A percentile compares a stretch with the other conserved stretches of the same genome.
These are phyloP conservation scores for Antennarius striatus DNA, from an alignment of 2,113 vertebrate genomes.

Conservation along the genomic window DNA sequence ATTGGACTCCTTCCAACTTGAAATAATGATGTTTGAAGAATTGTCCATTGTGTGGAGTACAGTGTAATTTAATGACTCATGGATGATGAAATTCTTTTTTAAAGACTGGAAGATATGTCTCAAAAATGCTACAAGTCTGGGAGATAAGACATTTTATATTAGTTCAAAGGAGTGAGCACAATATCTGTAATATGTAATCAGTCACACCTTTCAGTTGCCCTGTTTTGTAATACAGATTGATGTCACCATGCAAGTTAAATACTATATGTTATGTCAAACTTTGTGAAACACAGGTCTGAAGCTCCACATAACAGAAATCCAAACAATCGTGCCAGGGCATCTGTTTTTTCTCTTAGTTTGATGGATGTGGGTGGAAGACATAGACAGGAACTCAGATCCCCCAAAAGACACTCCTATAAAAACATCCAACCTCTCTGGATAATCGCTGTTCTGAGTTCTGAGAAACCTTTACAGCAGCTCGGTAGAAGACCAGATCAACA, in stretches of 20 bases:
- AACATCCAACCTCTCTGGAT: conserved; percentile 75
- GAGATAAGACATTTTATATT: too few species aligned
- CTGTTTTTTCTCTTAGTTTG: conserved; percentile 77
- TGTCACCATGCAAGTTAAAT: conserved; percentile 1
- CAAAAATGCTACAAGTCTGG: too few species aligned
- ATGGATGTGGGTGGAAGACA: conserved; percentile 77
- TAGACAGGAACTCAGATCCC: conserved; percentile 76
- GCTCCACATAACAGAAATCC: conserved; percentile 31
- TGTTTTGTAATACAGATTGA: background rate
- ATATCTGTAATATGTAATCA: too few species aligned
- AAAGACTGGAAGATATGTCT: too few species aligned
- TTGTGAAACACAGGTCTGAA: conserved; percentile 24
- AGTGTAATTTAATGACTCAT: too few species aligned
- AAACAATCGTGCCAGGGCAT: conserved; percentile 50
- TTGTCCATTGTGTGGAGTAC: too few species aligned
- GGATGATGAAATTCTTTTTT: too few species aligned
- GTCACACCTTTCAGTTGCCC: background rate
- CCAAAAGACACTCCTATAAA: conserved; percentile 65
- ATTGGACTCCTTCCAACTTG: background rate
- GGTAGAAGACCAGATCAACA: background rate
- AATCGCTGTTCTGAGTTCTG: conserved; percentile 65
- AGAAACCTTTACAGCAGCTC: conserved; percentile 43
- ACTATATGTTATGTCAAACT: background rate
- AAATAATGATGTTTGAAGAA: too few species aligned
- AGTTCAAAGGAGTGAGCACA: too few species aligned